Base-by-base conservation (phyloP, 2,797 vertebrate genomes). In the Oophaga sylvatica region DNA sequence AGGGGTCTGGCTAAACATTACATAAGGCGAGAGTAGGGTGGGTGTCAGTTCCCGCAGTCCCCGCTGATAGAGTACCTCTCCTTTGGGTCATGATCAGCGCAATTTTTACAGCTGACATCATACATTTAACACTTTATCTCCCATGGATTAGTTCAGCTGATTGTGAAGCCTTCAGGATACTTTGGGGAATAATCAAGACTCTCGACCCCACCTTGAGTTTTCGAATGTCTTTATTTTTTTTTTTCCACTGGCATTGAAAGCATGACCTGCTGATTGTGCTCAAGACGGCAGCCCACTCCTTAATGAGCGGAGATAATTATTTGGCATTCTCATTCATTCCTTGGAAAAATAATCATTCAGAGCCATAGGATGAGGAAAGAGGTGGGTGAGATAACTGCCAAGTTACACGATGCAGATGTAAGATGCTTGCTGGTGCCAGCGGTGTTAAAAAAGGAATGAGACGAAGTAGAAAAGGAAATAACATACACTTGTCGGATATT, bases 291-390 rank as follows among this genome's bases (percentile, higher is more conserved):
- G 60, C 59, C 53, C 59, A 82, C 67, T 87, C 45, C 57, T 82
- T 87, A 76, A 78, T 67, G 80, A 87, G 86, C 26, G 22, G 45
- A 83, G 86, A 87, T 83, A 83, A 81, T 87, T 63, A 78, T 87
- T 83, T 87, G 86, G 80, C 80, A 87, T 53, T 56, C 73, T 56
- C 86, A 59, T 59, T 83, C 71, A 67, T 67, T 76, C 71, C 65
- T 77, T 31, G 77, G 60, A 83, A 68, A 84, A 63, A 75, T 83
- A 77, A 19, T 83, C 26, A 9, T 68, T 59, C 62, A 65, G 56
- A 81, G 85, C 59, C 60, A 53, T 59, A 20, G 80, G 26, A 87
- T 77, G 71, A 62, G 29, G 57, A 77, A 15, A 81, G 41, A 68
- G 20, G 48, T 67, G 45, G 71, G n/a, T 63, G 70, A 83, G 71